These are phyloP conservation scores for Nebria salina DNA, from an alignment of 2,888 invertebrate species.

Conservation along the genomic window DNA sequence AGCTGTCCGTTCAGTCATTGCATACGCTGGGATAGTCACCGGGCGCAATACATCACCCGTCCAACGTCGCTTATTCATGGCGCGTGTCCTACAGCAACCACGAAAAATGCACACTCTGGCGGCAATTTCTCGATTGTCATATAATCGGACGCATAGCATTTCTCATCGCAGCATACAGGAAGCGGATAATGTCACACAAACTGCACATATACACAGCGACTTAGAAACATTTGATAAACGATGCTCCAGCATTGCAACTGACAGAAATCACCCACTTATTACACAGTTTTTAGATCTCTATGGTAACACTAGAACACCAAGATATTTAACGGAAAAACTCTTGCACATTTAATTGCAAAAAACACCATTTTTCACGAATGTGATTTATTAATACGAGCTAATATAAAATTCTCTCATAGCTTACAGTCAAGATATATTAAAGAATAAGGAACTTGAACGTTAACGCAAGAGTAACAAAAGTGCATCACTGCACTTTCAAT, in stretches of 20 bases:
- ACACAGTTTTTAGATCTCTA: conserved; percentile 7
- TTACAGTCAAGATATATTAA: not conserved
- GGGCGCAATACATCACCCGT: conserved; percentile 28
- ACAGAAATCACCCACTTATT: conserved; percentile 45
- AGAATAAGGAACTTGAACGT: not conserved
- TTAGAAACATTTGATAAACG: conserved; percentile 35
- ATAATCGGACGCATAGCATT: conserved; percentile 44
- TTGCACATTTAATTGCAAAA: not conserved
- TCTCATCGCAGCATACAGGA: conserved; percentile 29
- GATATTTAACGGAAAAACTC: not conserved
- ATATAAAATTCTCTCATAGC: not conserved
- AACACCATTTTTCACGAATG: not conserved
- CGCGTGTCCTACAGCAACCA: conserved; percentile 9
- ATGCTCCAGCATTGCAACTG: conserved; percentile 40
- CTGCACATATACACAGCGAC: conserved; percentile 5
- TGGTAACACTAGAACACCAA: not conserved
- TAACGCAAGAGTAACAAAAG: not conserved
- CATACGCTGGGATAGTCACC: conserved; percentile 20
- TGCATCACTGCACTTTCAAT: not conserved
- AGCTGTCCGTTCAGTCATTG: conserved; percentile 22
- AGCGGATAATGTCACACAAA: conserved; percentile 12
- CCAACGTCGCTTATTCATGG: conserved; percentile 37
- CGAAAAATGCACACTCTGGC: conserved; percentile 39
- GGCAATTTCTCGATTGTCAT: conserved; percentile 46
- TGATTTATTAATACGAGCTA: not conserved